Evolutionary conservation across 2,113 vertebrate species (phyloP).

Genomic region (Corvus moneduloides): DNA sequence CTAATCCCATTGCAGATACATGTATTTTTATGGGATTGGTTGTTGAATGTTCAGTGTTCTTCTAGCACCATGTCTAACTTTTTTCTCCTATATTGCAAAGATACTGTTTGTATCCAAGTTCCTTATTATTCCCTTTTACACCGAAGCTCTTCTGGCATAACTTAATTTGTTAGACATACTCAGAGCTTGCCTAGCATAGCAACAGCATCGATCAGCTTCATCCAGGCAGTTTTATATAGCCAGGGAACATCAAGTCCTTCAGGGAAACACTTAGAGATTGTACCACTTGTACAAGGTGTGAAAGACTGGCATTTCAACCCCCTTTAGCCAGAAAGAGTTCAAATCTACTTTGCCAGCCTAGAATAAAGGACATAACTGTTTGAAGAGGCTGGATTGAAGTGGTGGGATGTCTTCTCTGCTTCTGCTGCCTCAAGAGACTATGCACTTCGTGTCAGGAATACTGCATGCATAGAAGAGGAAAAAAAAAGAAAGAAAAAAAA

Average conservation of each 20-base stretch:
- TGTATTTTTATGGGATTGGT: not conserved
- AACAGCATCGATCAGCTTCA: not conserved
- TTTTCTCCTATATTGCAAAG: not conserved
- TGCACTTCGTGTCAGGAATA: not conserved
- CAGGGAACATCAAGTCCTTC: not conserved
- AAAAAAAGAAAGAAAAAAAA: not conserved
- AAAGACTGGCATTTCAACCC: not conserved
- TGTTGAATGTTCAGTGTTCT: not conserved
- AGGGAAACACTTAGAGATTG: not conserved
- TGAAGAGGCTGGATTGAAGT: not conserved
- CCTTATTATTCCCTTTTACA: not conserved
- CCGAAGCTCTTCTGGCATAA: not conserved
- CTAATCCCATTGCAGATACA: not conserved
- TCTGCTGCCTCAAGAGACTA: not conserved
- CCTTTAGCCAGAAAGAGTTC: not conserved
- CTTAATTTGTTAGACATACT: not conserved
- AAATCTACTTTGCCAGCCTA: not conserved
- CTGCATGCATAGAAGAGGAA: not conserved
- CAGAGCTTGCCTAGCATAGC: not conserved
- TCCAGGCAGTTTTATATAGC: not conserved
- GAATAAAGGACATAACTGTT: not conserved
- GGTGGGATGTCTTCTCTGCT: not conserved
- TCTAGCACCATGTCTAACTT: not conserved
- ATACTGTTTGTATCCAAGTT: not conserved
- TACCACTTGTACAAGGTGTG: not conserved